Evolutionary conservation across 2,113 vertebrate species (phyloP).

Genomic region (Cyrtonyx montezumae): DNA sequence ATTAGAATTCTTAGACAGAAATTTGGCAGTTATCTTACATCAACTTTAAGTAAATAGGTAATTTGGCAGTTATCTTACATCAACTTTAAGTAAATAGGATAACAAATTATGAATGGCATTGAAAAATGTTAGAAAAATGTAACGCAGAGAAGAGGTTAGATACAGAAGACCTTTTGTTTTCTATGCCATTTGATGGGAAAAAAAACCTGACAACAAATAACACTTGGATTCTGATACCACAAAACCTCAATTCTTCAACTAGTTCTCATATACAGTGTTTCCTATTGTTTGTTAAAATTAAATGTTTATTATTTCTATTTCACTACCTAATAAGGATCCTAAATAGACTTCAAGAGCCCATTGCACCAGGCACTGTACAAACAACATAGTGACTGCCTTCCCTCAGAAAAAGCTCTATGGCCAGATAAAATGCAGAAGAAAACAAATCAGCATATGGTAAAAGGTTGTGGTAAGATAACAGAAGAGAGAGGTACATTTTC

Average conservation of each 20-base stretch:
- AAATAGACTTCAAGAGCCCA: background rate
- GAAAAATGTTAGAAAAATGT: background rate
- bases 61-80: background rate
- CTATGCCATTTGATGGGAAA: background rate
- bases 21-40: background rate
- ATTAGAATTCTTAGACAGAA: background rate
- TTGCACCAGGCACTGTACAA: conserved; percentile 20
- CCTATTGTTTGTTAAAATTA: conserved; percentile 41
- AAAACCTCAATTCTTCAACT: conserved; percentile 19
- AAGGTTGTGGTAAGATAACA: background rate
- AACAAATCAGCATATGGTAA: background rate
- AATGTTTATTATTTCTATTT: conserved; percentile 37
- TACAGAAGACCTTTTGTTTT: conserved; percentile 24
- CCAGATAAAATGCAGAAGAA: background rate
- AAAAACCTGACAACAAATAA: too few relatives aligned
- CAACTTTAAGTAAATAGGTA: background rate
- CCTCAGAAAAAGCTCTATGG: background rate
- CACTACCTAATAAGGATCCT: background rate
- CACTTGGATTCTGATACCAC: background rate
- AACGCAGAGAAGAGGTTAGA: background rate
- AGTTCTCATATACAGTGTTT: background rate
- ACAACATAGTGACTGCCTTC: background rate
- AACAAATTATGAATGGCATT: background rate
- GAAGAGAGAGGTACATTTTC: background rate
- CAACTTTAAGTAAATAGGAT: background rate